Evolutionary conservation across 2,113 vertebrate species (phyloP), one percentile per base, ranked within the genome.

Genomic region (Ochotona princeps): DNA sequence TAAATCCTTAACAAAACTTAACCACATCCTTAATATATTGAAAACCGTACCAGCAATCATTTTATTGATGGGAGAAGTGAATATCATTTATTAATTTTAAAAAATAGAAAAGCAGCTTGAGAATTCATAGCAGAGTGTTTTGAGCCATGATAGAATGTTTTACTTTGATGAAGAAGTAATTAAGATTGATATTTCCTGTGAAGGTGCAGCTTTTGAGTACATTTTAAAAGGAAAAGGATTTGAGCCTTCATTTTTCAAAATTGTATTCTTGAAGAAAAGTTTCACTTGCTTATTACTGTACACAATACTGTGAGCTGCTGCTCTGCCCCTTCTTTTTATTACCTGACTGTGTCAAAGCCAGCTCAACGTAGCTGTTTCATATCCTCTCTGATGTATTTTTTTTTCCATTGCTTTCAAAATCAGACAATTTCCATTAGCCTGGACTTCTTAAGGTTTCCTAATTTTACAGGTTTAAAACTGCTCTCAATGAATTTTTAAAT

Each of bases 11-110:
- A 44, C 38, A 44, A 44, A 44, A 44, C 38, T 96, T 91, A 79
- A 96, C 93, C 97, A 97, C 95, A 96, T 97, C 95, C 94, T 97
- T 96, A 96, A 96, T 76, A 76, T 90, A 97, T 97, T 98, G 97
- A 96, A 90, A 95, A 92, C 92, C 95, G 83, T 96, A 96, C 93
- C 93, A 97, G 90, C 67, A 67, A 76, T 89, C 79, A 85, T 79
- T 80, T 38, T 73, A 83, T 96, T 96, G 94, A 97, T 96, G 96
- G 90, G 93, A 96, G 97, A 97, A 96, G 96, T 92, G 96, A 97
- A 89, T 96, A 97, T 94, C 89, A 23, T 93, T 92, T 93, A 94
- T 11, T 95, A 97, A 94, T 92, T 96, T 81, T 32, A 81, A 96
- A 95, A 82, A 90, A 96, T 96, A 81, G 88, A 93, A 97, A 97